These are phyloP conservation scores for Taenioides sp. DNA, from an alignment of 2,797 vertebrate species.

Conservation along the genomic window DNA sequence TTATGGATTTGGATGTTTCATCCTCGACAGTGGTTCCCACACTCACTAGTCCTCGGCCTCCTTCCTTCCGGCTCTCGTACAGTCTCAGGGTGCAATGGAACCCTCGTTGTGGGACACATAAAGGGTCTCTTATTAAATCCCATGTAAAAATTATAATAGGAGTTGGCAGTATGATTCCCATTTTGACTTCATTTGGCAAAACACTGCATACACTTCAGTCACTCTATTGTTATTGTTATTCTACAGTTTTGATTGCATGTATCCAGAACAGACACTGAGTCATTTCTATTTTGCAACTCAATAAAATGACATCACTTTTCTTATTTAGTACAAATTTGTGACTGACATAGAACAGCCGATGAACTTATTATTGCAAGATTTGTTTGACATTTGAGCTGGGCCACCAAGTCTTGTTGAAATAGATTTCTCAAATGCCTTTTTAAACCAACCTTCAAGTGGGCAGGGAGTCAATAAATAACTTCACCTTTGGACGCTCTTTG, in stretches of 20 bases:
- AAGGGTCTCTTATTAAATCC: too few relatives aligned
- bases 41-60: too few relatives aligned
- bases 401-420: slow-evolving; percentile 20
- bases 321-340: neutral
- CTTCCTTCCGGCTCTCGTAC: too few relatives aligned
- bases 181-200: too few relatives aligned
- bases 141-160: too few relatives aligned
- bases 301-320: neutral
- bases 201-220: too few relatives aligned
- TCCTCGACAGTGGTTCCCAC: too few relatives aligned
- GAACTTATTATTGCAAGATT: neutral
- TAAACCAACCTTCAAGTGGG: slow-evolving; percentile 22
- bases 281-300: slow-evolving; percentile 1
- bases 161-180: too few relatives aligned
- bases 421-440: slow-evolving; percentile 15
- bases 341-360: slow-evolving; percentile 5
- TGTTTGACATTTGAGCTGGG: slow-evolving; percentile 26
- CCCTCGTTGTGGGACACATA: too few relatives aligned
- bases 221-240: too few relatives aligned
- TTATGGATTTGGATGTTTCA: too few relatives aligned
- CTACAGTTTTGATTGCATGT: neutral
- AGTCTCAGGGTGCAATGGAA: too few relatives aligned
- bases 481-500: slow-evolving; percentile 19
- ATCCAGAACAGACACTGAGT: neutral
- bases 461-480: slow-evolving; percentile 26